A percentile compares a stretch with the other conserved stretches of the same genome.
These are phyloP conservation scores for Erannis defoliaria DNA, from an alignment of 2,888 invertebrate genomes.

Conservation along the genomic window DNA sequence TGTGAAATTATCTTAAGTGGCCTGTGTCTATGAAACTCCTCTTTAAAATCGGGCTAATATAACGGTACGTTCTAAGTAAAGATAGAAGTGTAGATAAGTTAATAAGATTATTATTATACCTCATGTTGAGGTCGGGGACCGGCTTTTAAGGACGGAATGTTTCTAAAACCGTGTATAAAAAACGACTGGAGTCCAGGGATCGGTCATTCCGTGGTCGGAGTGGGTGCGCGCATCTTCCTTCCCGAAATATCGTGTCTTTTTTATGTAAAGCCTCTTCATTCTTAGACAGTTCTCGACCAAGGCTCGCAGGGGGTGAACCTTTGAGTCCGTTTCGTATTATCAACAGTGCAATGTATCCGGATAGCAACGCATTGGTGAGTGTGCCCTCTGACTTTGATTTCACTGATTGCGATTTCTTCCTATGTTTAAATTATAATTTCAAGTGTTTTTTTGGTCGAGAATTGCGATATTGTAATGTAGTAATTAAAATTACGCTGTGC, in stretches of 20 bases:
- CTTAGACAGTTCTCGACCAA: constrained; percentile 58
- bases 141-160: constrained; percentile 83
- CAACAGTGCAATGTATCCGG: constrained; percentile 66
- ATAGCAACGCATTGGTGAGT: constrained; percentile 67
- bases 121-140: constrained; percentile 78
- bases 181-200: constrained; percentile 78
- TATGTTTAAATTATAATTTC: constrained; percentile 16
- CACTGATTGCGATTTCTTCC: constrained; percentile 31
- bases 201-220: constrained; percentile 80
- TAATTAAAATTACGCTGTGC: background rate
- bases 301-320: constrained; percentile 63
- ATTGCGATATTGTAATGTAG: constrained; percentile 25
- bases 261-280: constrained; percentile 61
- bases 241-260: constrained; percentile 63
- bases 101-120: constrained; percentile 85
- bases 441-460: constrained; percentile 9
- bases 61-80: constrained; percentile 84
- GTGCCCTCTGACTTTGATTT: constrained; percentile 42
- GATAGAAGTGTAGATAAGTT: constrained; percentile 84
- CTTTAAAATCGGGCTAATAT: constrained; percentile 78
- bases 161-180: constrained; percentile 84
- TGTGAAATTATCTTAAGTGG: constrained; percentile 85
- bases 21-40: constrained; percentile 72
- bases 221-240: constrained; percentile 79
- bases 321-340: constrained; percentile 50